These are phyloP conservation scores for Pithys albifrons DNA, from an alignment of 2,113 vertebrate species.

Conservation along the genomic window DNA sequence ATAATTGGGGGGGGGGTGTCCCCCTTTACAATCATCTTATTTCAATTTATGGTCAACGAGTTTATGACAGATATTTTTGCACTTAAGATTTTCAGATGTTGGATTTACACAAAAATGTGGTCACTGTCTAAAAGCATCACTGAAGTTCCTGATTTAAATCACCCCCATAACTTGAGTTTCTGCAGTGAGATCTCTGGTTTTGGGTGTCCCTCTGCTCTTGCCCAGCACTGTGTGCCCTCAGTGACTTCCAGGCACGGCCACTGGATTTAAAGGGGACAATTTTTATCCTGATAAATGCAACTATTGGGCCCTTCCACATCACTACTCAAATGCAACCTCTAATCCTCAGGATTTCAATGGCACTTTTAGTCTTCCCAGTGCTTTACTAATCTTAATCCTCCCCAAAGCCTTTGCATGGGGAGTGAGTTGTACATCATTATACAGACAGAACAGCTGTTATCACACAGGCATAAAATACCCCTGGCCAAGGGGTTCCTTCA, in stretches of 20 bases:
- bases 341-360: constrained; percentile 16
- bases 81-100: background rate
- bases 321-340: background rate
- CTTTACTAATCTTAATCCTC: constrained; percentile 9
- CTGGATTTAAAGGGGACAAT: background rate
- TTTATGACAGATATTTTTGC: background rate
- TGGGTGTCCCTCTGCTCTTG: background rate
- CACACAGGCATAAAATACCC: background rate
- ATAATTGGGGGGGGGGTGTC: rapidly evolving
- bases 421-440: background rate
- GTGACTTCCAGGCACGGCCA: background rate
- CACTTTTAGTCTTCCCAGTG: background rate
- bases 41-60: background rate
- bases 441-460: background rate
- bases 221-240: background rate
- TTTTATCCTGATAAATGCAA: constrained; percentile 4
- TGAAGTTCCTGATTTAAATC: background rate
- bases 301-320: background rate
- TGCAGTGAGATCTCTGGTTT: background rate
- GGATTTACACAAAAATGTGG: background rate
- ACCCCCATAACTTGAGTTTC: background rate
- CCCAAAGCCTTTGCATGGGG: background rate
- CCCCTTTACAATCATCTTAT: background rate
- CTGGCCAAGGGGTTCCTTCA: background rate
- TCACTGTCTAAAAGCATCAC: background rate